Evolutionary conservation across 2,797 vertebrate genomes (phyloP), one percentile per base, ranked within the genome.

Genomic region (Kryptopterus vitreolus): DNA sequence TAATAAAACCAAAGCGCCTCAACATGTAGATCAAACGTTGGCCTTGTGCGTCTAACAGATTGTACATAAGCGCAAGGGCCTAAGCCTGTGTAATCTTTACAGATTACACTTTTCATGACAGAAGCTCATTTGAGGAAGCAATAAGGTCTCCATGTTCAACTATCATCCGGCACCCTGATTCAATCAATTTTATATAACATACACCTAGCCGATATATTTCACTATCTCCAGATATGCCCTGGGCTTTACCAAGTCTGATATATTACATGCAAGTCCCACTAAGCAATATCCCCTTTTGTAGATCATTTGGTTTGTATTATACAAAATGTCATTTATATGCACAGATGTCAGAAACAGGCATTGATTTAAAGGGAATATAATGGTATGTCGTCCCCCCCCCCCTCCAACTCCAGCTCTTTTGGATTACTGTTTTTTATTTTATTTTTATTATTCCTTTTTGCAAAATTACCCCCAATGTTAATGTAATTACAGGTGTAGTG

Each of bases 41-140:
- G 35, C 72, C n/a, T 22, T 7, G 26, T 33, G 18, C 53, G 26
- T 5, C 35, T 38, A 43, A 59, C 55, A 75, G 72, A 75, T 75
- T 59, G 50, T 29, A 52, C 48, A 61, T 31, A 52, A 71, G 48
- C 12, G 13, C 18, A 18, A 43, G 18, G 18, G 52, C 38, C 20
- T 77, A 65, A 77, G 75, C 59, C 61, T n/a, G 50, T 35, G 46
- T 58, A 58, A 58, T 46, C 53, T 35, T 63, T 61, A 71, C 76
- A 84, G 76, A 78, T 81, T 76, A 82, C 75, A 81, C 74, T 79
- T 79, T 81, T 84, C 78, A 79, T 52, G 68, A 81, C 81, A 85
- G 83, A 82, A 77, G 73, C 80, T 83, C 80, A 84, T 83, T 85
- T 84, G 29, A 81, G 83, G 86, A 86, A 75, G 81, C 79, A 83